Evolutionary conservation across 1,140 invertebrate species (phyloP).

Genomic region (Aporrectodea caliginosa): DNA sequence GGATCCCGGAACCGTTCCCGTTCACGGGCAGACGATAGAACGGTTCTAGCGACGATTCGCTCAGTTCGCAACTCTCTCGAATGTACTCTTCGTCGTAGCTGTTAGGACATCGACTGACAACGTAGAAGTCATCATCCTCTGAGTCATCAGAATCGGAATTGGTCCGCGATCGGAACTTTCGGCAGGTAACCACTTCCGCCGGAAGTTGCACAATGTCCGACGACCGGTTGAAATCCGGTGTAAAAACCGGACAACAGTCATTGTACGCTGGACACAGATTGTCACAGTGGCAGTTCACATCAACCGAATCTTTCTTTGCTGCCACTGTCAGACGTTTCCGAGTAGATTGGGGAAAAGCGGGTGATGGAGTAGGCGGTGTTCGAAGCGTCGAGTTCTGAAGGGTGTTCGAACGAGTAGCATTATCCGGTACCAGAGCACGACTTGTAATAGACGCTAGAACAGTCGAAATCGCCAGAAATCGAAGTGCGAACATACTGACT

Average conservation of each 20-base stretch:
- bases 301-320: no score
- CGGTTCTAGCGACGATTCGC: conserved; percentile 8
- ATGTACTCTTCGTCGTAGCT: conserved; percentile 9
- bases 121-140: conserved; percentile 7
- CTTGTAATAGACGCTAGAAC: no score
- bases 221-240: not conserved
- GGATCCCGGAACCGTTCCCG: conserved; percentile 27
- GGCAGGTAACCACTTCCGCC: conserved; percentile 3
- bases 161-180: not conserved
- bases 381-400: no score
- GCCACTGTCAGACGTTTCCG: no score
- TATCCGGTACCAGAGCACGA: no score
- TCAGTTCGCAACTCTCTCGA: conserved; percentile 19
- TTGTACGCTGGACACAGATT: conserved; percentile 20
- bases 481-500: no score
- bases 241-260: conserved; percentile 26
- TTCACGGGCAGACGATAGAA: conserved; percentile 34
- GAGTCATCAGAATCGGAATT: not conserved
- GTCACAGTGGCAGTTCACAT: conserved; percentile 25
- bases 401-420: no score
- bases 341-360: no score
- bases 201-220: not conserved
- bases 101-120: conserved; percentile 20
- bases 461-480: no score
- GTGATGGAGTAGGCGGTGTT: no score